phyloP scores from a whole-genome alignment of 2,797 vertebrate species.

The Todus mexicanus region DNA sequence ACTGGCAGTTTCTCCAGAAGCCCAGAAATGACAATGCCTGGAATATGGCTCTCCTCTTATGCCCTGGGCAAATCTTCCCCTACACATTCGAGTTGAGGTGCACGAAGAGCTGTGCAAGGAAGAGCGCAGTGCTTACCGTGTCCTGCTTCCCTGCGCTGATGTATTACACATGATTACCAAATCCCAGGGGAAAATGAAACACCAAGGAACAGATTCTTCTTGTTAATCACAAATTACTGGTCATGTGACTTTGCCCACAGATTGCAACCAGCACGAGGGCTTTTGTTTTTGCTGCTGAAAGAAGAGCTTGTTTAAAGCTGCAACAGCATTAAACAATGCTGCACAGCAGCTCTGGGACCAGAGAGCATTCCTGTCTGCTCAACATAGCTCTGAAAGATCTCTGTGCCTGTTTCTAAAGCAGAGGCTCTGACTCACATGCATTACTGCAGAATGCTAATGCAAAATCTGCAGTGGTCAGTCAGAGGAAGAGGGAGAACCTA shows the following conservation, averaged over 20 bases:
- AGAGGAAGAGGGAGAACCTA: not conserved
- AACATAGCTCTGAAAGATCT: not conserved
- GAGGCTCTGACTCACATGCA: not conserved
- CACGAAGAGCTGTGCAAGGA: not conserved
- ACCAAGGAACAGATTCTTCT: constrained; percentile 1
- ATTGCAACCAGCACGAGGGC: not conserved
- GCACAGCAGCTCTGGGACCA: not conserved
- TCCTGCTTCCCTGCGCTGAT: not conserved
- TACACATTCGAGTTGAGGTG: not conserved
- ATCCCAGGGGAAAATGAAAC: constrained; percentile 9
- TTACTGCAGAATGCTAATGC: not conserved
- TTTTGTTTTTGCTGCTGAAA: constrained; percentile 25
- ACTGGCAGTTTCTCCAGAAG: not conserved
- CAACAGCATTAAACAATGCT: constrained; percentile 19
- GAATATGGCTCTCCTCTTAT: not conserved
- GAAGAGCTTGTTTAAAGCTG: constrained; percentile 35
- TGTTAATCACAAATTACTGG: not conserved
- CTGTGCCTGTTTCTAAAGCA: not conserved
- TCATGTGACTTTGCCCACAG: constrained; percentile 19
- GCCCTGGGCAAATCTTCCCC: not conserved
- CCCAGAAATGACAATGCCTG: not conserved
- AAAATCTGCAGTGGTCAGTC: not conserved
- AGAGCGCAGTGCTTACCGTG: not conserved
- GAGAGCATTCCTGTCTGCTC: not conserved
- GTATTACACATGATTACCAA: not conserved